Evolutionary conservation across 2,797 vertebrate species (phyloP), one percentile per base, ranked within the genome.

Genomic region (Xenops minutus): DNA sequence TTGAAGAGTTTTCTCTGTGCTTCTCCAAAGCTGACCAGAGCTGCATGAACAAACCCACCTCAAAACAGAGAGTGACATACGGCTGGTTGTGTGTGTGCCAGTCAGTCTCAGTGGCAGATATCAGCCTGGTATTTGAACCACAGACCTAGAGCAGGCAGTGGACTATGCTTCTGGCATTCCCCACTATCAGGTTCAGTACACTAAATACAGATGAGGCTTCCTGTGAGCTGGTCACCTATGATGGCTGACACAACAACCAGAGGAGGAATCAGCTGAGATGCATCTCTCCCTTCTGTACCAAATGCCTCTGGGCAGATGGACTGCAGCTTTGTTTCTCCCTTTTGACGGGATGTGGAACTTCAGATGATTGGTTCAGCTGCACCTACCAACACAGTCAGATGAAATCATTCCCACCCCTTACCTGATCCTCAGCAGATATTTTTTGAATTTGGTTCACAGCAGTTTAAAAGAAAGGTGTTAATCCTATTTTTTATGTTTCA

Each of bases 231-330:
- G 32, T 62, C 82, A 71, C 32, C 21, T 66, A 14, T 32, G 67
- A 41, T 0, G 0, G 39, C 24, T 23, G 36, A 52, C 2, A 3
- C n/a, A 37, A 48, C n/a, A 73, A 63, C 5, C 58, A 39, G 14
- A 37, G 87, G 66, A 89, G 56, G 27, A 73, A 37, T 48, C 48
- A 54, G 75, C 30, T 58, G 43, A 78, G 49, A 75, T 62, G 74
- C 5, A 37, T 36, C 16, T 71, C 54, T 76, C 36, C 27, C 10
- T 85, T 63, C 36, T 88, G 71, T 36, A 82, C 9, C 1, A 1
- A 26, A 43, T 54, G 27, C 12, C 44, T 72, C 44, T 30, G 21
- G 43, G 58, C n/a, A 82, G 79, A 63, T 23, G 49, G 69, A 88
- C 5, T 58, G 19, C n/a, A 85, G 24, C 12, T 88, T 75, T 75